Percentiles rank a stretch among this genome's conserved stretches.
Evolutionary conservation across 2,888 invertebrate species (phyloP).

Genomic region (Cylindroiulus punctatus): DNA sequence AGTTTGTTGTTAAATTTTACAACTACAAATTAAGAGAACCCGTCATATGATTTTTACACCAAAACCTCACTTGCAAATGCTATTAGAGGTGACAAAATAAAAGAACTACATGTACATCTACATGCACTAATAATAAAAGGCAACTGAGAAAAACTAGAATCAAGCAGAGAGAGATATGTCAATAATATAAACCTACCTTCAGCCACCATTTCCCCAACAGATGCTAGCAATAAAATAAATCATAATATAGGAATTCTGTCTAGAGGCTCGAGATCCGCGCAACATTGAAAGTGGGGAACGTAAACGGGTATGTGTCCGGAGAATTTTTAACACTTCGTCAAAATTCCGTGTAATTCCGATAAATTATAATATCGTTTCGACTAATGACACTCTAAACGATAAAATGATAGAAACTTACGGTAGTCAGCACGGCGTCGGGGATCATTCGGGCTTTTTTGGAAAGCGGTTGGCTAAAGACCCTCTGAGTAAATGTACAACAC

Average conservation of each 20-base stretch:
- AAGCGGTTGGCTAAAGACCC: conserved; percentile 62
- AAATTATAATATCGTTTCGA: neutral
- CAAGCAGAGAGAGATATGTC: neutral
- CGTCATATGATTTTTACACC: too few species aligned
- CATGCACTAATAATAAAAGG: too few species aligned
- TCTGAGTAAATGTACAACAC: conserved; percentile 81
- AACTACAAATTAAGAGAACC: too few species aligned
- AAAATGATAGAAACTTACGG: conserved; percentile 54
- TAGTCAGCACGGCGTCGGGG: conserved; percentile 53
- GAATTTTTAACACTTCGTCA: too few species aligned
- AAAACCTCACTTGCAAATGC: too few species aligned
- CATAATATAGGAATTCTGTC: neutral
- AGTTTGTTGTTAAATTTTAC: too few species aligned
- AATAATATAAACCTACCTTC: conserved; percentile 69
- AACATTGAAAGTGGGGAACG: neutral
- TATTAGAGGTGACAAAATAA: too few species aligned
- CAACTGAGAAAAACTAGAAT: neutral
- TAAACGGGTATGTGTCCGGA: too few species aligned
- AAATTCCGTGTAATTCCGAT: neutral
- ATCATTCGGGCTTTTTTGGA: conserved; percentile 53
- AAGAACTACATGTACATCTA: too few species aligned
- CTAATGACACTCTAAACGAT: neutral
- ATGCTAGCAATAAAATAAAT: conserved; percentile 72
- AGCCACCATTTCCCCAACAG: conserved; percentile 73
- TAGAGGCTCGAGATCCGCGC: neutral